Evolutionary conservation across 2,113 vertebrate species (phyloP).

Genomic region (Oryzias javanicus): DNA sequence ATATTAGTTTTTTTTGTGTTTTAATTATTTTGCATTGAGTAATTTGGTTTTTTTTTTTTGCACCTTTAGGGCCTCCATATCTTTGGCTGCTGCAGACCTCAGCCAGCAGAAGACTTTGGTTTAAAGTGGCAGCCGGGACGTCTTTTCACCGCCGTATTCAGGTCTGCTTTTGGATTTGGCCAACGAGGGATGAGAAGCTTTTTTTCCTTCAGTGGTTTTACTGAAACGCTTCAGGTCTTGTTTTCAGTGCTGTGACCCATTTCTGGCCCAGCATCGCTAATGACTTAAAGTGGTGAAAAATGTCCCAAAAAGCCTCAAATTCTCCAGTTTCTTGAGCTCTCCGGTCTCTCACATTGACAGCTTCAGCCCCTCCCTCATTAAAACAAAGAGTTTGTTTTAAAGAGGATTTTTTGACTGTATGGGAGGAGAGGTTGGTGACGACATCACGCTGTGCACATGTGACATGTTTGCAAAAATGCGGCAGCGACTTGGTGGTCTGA

Average conservation of each 20-base stretch:
- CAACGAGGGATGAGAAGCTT: constrained; percentile 1
- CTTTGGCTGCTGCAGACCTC: not conserved
- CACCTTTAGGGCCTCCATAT: no score
- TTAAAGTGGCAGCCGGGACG: not conserved
- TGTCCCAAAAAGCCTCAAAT: not conserved
- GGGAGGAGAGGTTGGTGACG: constrained; percentile 8
- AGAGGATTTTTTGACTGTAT: not conserved
- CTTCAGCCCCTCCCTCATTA: not conserved
- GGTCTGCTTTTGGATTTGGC: not conserved
- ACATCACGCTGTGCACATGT: constrained; percentile 33
- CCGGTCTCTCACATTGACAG: not conserved
- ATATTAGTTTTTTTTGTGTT: no score
- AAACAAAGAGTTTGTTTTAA: not conserved
- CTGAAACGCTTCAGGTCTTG: constrained; percentile 6
- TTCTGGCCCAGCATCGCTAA: not conserved
- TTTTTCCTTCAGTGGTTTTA: not conserved
- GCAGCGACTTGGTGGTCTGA: constrained; percentile 43
- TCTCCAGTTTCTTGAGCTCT: not conserved
- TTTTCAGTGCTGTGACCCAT: constrained; percentile 11
- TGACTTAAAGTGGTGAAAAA: not conserved
- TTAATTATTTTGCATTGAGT: no score
- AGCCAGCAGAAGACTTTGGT: not conserved
- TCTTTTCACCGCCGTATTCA: not conserved
- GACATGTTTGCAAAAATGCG: constrained; percentile 23
- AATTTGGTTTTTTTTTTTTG: no score